phyloP scores from a whole-genome alignment of 2,797 vertebrate species.

The Rhinogobio ventralis region DNA sequence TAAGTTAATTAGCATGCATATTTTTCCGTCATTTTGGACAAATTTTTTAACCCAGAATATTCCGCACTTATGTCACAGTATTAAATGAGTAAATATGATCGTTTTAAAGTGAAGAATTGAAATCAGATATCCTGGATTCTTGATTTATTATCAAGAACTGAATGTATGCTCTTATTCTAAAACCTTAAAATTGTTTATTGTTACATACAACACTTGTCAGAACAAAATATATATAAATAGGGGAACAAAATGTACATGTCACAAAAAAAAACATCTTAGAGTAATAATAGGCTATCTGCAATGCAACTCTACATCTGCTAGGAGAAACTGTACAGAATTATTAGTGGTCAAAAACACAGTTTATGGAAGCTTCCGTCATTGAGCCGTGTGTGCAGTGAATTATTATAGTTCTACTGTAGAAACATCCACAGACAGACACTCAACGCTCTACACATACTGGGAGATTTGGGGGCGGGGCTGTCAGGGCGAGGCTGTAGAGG shows the following conservation, averaged over 20 bases:
- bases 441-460: constrained; percentile 18
- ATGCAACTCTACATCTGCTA: constrained; percentile 48
- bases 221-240: constrained; percentile 81
- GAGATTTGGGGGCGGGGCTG: too few relatives aligned
- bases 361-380: constrained; percentile 60
- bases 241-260: constrained; percentile 74
- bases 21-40: background rate
- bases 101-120: background rate
- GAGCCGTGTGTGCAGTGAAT: constrained; percentile 60
- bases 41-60: background rate
- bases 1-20: background rate
- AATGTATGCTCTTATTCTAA: background rate
- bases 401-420: constrained; percentile 39
- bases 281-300: constrained; percentile 64
- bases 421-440: constrained; percentile 49
- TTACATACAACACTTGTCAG: constrained; percentile 70
- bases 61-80: background rate
- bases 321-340: constrained; percentile 73
- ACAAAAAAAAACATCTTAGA: constrained; percentile 61
- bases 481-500: background rate
- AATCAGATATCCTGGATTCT: constrained; percentile 7
- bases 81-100: background rate
- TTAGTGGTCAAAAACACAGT: constrained; percentile 61
- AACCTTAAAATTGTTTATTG: constrained; percentile 74
- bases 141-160: background rate